Evolutionary conservation across 2,113 vertebrate species (phyloP).

Genomic region (Acrocephalus kingi): DNA sequence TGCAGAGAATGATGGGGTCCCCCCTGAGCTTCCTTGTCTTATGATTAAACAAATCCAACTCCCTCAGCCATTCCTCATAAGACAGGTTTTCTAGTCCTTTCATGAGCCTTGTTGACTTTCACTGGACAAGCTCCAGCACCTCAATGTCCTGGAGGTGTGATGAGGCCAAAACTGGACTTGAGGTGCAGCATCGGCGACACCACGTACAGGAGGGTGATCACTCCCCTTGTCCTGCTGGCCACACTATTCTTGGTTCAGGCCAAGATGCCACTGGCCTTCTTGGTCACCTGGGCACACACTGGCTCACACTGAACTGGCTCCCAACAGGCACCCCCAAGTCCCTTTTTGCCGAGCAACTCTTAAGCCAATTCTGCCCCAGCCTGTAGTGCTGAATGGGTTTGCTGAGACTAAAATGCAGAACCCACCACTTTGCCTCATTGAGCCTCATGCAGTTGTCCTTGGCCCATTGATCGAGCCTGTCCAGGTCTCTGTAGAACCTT

Average conservation of each 20-base stretch:
- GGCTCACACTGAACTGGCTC: not conserved
- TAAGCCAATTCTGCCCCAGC: too few relatives aligned
- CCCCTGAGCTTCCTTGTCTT: not conserved
- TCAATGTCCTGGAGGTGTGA: not conserved
- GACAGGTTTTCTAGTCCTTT: not conserved
- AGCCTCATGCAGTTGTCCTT: not conserved
- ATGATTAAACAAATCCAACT: not conserved
- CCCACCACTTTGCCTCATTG: too few relatives aligned
- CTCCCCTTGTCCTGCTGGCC: not conserved
- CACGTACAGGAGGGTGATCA: not conserved
- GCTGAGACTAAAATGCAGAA: not conserved
- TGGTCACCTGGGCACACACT: not conserved
- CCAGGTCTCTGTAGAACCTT: not conserved
- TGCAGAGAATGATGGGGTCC: not conserved
- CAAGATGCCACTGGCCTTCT: not conserved
- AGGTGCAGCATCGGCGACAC: not conserved
- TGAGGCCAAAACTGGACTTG: not conserved
- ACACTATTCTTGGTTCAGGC: not conserved
- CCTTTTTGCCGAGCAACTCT: not conserved
- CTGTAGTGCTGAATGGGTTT: not conserved
- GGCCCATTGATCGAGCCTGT: not conserved
- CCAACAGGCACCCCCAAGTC: not conserved
- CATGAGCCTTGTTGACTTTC: not conserved
- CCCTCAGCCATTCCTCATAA: not conserved
- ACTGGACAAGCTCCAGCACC: not conserved